Evolutionary conservation across 2,113 vertebrate species (phyloP).

Genomic region (Eulemur macaco): DNA sequence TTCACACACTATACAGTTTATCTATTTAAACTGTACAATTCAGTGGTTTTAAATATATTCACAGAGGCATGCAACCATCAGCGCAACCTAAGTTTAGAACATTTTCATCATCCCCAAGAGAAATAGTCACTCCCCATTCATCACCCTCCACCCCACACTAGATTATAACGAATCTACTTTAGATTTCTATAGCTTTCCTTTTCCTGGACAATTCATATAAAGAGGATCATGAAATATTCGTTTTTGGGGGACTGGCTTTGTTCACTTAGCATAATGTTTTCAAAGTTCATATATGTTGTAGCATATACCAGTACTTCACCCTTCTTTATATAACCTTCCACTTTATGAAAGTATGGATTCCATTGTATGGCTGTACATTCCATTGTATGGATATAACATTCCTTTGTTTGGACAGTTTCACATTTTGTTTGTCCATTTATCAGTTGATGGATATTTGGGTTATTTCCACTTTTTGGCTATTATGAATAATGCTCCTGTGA

Average conservation of each 20-base stretch:
- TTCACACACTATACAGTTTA: background rate
- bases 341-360: background rate
- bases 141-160: background rate
- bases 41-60: background rate
- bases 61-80: background rate
- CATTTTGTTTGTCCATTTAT: background rate
- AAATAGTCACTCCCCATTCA: background rate
- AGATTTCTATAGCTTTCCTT: background rate
- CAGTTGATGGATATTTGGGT: background rate
- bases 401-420: background rate
- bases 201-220: background rate
- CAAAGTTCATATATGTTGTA: background rate
- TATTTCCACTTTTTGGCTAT: background rate
- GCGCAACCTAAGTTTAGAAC: background rate
- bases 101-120: background rate
- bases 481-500: background rate
- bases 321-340: background rate
- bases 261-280: constrained; percentile 21
- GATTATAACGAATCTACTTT: background rate
- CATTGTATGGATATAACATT: background rate
- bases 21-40: background rate
- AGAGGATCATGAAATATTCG: background rate
- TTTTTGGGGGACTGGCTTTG: background rate
- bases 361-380: background rate
- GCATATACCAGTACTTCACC: background rate